These are phyloP conservation scores for Chrysomela aeneicollis DNA, from an alignment of 2,888 invertebrate species.

Conservation along the genomic window DNA sequence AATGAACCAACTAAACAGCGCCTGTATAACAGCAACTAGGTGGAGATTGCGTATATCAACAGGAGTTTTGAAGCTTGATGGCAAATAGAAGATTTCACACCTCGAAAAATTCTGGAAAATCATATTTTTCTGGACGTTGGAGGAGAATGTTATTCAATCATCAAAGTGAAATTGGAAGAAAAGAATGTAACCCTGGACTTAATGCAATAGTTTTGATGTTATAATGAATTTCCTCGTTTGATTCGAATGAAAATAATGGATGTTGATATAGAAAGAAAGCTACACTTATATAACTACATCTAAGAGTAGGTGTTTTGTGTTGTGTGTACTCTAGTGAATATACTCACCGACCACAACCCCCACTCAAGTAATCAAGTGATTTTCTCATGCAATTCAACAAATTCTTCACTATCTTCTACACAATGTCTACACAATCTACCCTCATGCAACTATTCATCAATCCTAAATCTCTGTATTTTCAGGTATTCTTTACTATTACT, in stretches of 20 bases:
- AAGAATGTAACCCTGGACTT: too few species aligned
- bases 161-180: too few species aligned
- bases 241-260: neutral
- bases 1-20: too few species aligned
- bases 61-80: too few species aligned
- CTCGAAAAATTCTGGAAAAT: too few species aligned
- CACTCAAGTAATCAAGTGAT: slow-evolving; percentile 26
- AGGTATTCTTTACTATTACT: neutral
- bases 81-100: too few species aligned
- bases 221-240: too few species aligned
- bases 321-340: slow-evolving; percentile 34
- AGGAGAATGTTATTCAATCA: too few species aligned
- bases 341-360: slow-evolving; percentile 39
- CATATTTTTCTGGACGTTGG: too few species aligned
- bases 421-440: neutral
- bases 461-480: neutral
- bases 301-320: slow-evolving; percentile 35
- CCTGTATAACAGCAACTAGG: too few species aligned
- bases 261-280: neutral
- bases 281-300: slow-evolving; percentile 1
- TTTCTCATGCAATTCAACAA: neutral
- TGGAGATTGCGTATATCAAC: too few species aligned
- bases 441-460: neutral
- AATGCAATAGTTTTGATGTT: too few species aligned
- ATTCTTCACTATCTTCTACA: neutral